These are phyloP conservation scores for Macrostomum lignano DNA, from an alignment of 1,140 invertebrate species.

Conservation along the genomic window DNA sequence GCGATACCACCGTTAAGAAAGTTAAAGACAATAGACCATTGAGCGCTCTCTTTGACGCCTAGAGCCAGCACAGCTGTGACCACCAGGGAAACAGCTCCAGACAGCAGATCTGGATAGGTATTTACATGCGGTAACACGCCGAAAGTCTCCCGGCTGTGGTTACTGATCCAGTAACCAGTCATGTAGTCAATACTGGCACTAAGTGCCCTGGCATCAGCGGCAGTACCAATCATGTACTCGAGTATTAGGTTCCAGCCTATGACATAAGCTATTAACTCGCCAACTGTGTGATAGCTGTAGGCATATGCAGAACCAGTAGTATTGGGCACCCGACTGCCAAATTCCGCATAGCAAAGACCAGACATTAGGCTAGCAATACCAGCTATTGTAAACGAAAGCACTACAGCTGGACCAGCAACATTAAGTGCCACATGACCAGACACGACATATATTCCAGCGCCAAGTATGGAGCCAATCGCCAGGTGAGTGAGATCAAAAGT, in stretches of 20 bases:
- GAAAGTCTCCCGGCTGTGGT: slow-evolving; percentile 6
- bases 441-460: slow-evolving; percentile 58
- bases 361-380: slow-evolving; percentile 50
- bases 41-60: slow-evolving; percentile 62
- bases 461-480: slow-evolving; percentile 50
- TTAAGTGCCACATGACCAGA: slow-evolving; percentile 54
- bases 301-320: slow-evolving; percentile 51
- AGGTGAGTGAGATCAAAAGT: slow-evolving; percentile 47
- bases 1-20: slow-evolving; percentile 53
- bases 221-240: slow-evolving; percentile 51
- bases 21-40: slow-evolving; percentile 65
- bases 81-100: slow-evolving; percentile 49
- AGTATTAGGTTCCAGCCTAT: slow-evolving; percentile 74
- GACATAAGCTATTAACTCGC: slow-evolving; percentile 65
- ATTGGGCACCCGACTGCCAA: slow-evolving; percentile 36
- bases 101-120: slow-evolving; percentile 40
- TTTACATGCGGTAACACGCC: slow-evolving; percentile 7
- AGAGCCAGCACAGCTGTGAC: slow-evolving; percentile 59
- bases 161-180: slow-evolving; percentile 13
- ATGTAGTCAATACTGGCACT: slow-evolving; percentile 63
- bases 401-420: slow-evolving; percentile 53
- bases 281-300: slow-evolving; percentile 55
- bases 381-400: slow-evolving; percentile 54
- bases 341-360: slow-evolving; percentile 63
- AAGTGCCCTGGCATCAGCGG: slow-evolving; percentile 60